These are phyloP conservation scores for Drosophila subpulchrella DNA, from an alignment of 1,140 invertebrate genomes.

Conservation along the genomic window DNA sequence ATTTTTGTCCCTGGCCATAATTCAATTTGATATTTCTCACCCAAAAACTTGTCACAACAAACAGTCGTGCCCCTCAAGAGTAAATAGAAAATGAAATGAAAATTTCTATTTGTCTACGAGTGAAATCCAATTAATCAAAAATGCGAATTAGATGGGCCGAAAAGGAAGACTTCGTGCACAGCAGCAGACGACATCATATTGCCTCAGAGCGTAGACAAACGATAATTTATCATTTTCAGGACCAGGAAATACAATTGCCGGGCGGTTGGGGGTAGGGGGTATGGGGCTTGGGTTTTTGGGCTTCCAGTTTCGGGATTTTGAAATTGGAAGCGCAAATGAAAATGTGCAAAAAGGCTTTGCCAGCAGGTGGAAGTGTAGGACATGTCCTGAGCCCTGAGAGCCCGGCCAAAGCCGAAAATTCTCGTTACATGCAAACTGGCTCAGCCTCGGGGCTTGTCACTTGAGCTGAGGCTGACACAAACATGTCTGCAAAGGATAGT, in stretches of 20 bases:
- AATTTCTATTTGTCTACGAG: constrained; percentile 71
- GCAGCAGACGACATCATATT: constrained; percentile 69
- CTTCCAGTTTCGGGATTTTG: constrained; percentile 31
- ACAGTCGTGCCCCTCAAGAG: constrained; percentile 39
- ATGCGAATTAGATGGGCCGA: constrained; percentile 37
- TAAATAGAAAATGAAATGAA: constrained; percentile 62
- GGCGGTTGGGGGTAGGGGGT: not conserved
- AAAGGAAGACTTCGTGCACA: constrained; percentile 22
- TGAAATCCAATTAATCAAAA: constrained; percentile 80
- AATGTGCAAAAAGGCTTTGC: constrained; percentile 53
- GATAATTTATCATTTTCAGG: constrained; percentile 76
- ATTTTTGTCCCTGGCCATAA: constrained; percentile 58
- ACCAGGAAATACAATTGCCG: constrained; percentile 43
- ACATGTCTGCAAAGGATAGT: constrained; percentile 61
- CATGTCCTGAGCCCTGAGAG: constrained; percentile 11
- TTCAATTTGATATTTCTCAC: constrained; percentile 58
- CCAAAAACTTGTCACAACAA: constrained; percentile 67
- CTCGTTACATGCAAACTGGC: constrained; percentile 51
- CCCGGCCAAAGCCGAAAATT: constrained; percentile 39
- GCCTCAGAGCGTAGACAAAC: constrained; percentile 73
- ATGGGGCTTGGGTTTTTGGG: constrained; percentile 1
- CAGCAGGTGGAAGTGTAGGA: constrained; percentile 42
- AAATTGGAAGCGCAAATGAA: constrained; percentile 56
- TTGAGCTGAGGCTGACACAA: constrained; percentile 59
- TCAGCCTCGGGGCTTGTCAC: constrained; percentile 47